These are phyloP conservation scores for Drosophila nigricruria DNA, from an alignment of 2,888 invertebrate genomes.

Conservation along the genomic window DNA sequence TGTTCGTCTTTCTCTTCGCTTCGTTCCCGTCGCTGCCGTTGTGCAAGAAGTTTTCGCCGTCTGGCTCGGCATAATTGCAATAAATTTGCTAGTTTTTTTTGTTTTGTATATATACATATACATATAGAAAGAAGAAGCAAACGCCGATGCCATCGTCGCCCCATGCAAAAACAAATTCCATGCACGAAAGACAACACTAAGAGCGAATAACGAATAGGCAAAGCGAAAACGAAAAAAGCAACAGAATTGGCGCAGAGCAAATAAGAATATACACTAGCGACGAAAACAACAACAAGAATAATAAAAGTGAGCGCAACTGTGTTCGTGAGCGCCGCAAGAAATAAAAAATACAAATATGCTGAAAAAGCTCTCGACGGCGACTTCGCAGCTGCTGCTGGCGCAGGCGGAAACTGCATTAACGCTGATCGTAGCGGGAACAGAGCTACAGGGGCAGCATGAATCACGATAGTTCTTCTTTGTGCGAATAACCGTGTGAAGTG, in stretches of 20 bases:
- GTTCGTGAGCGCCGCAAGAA: conserved; percentile 57
- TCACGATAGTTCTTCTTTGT: conserved; percentile 68
- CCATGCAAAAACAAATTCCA: conserved; percentile 57
- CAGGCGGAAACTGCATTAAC: conserved; percentile 76
- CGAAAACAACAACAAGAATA: conserved; percentile 32
- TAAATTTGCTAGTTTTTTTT: conserved; percentile 54
- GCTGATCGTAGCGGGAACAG: conserved; percentile 36
- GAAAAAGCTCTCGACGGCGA: conserved; percentile 67
- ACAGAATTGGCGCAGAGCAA: conserved; percentile 67
- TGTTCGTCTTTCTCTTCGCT: conserved; percentile 52
- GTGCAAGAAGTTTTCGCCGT: conserved; percentile 56
- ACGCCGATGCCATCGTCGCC: conserved; percentile 36
- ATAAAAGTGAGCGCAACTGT: conserved; percentile 39
- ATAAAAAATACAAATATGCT: conserved; percentile 62
- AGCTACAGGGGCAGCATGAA: conserved; percentile 56
- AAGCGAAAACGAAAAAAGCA: conserved; percentile 55
- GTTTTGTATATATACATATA: conserved; percentile 4
- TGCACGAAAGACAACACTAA: conserved; percentile 58
- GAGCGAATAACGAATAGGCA: conserved; percentile 59
- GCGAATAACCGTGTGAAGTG: conserved; percentile 65
- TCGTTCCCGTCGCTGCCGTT: conserved; percentile 34
- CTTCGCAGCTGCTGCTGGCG: conserved; percentile 65
- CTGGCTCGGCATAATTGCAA: conserved; percentile 57
- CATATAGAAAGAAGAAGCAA: conserved; percentile 55
- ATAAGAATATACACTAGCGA: conserved; percentile 56